Evolutionary conservation across 2,888 invertebrate genomes (phyloP), one percentile per base, ranked within the genome.

Genomic region (Dexiosoma caninum): DNA sequence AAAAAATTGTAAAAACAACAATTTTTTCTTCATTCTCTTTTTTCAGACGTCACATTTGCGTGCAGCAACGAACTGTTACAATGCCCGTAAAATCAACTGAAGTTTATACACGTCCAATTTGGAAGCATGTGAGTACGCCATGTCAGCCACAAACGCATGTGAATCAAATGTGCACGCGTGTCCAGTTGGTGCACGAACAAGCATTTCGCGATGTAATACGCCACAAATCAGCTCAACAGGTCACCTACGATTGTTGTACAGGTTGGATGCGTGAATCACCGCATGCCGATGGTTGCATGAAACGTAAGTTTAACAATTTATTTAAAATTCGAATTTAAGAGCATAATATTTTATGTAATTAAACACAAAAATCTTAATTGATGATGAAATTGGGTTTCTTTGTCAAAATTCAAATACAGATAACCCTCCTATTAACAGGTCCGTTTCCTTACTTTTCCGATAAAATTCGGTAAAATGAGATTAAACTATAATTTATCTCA

Each of bases 261-360:
- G 93, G 93, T 71, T 93, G 93, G 93, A 91, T 90, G 35, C 92
- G 92, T 85, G 89, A 91, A 51, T 90, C 90, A 42, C 91, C 91
- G 76, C 89, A 91, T 77, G 91, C 92, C 85, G 92, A 92, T 83
- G 92, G 92, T 59, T 94, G 93, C 86, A 92, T 92, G 86, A 93
- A 92, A 91, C 92, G 93, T 93, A 89, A 91, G 92, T 91, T 27
- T 10, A 10, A 30, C 2, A 40, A 1, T 55, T 53, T 12, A 27
- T 27, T 49, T 49, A 7, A n/a, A n/a, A n/a, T n/a, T n/a, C n/a
- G n/a, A n/a, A n/a, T n/a, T n/a, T n/a, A n/a, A n/a, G n/a, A n/a
- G n/a, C n/a, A n/a, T n/a, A n/a, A n/a, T n/a, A n/a, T 27, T 27
- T 27, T 27, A 27, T 27, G 4, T 6, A n/a, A 27, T 27, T 27